These are phyloP conservation scores for Pelvicachromis taeniatus DNA, from an alignment of 2,113 vertebrate genomes.

Conservation along the genomic window DNA sequence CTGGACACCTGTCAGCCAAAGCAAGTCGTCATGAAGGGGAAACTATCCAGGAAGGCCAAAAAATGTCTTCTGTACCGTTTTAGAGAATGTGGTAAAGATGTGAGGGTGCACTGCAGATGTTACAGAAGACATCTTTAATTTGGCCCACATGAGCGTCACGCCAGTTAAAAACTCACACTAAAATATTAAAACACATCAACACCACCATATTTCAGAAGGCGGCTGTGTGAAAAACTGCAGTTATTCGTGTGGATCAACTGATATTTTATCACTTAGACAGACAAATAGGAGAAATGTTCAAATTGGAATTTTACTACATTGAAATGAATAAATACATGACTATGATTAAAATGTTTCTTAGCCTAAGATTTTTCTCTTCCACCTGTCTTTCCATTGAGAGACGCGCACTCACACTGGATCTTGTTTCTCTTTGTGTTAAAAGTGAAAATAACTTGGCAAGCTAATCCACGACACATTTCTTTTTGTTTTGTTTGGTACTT, in stretches of 20 bases:
- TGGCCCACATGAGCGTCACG: neutral
- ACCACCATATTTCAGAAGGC: neutral
- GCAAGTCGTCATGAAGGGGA: too few relatives aligned
- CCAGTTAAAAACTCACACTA: neutral
- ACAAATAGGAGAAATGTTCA: neutral
- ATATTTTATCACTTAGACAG: neutral
- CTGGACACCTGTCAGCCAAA: too few relatives aligned
- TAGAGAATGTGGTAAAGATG: too few relatives aligned
- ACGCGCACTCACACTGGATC: neutral
- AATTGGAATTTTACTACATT: neutral
- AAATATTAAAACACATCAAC: neutral
- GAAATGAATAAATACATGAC: neutral
- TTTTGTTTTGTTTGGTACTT: neutral
- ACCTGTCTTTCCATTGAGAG: neutral
- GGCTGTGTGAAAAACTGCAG: neutral
- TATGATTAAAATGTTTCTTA: neutral
- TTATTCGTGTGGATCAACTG: neutral
- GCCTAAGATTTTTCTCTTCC: neutral
- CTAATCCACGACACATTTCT: neutral
- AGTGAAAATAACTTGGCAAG: neutral
- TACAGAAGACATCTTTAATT: neutral
- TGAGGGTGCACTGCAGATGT: too few relatives aligned
- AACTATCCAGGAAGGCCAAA: too few relatives aligned
- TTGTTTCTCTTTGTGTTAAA: neutral
- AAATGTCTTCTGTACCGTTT: too few relatives aligned